Evolutionary conservation across 2,888 invertebrate genomes (phyloP), one percentile per base, ranked within the genome.

Genomic region (Vesta saturnalis): DNA sequence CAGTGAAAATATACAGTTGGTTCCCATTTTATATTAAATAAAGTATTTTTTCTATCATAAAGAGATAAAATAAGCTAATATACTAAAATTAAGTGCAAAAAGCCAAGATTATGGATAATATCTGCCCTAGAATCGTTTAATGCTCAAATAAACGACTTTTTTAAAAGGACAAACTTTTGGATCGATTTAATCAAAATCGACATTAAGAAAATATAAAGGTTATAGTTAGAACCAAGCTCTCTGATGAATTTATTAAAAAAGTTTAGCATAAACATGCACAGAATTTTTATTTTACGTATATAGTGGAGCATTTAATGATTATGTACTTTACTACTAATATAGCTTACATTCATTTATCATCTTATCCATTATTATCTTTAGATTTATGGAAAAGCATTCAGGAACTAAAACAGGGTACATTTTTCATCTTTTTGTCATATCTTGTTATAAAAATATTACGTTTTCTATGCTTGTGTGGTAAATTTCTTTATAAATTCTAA

Each of bases 141-240:
- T 15, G 19, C 12, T 52, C 19, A 49, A 49, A 18, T 49, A 15
- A 18, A 12, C 6, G 1, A 19, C 18, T 43, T 6, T 43, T 10
- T 43, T 2, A 43, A 52, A 18, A 8, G 15, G 49, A 49, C 16
- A 49, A 19, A 19, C 19, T 21, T 52, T 52, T 10, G 4, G 19
- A 52, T 52, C 52, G 52, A 52, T 52, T 52, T n/a, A 14, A 8
- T 47, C 15, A 47, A 47, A 47, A 6, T 47, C 12, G 47, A 19
- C 52, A 21, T 52, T 52, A 21, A 52, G 52, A 52, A 52, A 52
- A 21, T 52, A n/a, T 52, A 52, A 52, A 21, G 1, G 10, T 4
- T n/a, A 3, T 19, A n/a, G 15, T 47, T 15, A 14, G 12, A 47
- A 16, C 5, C 1, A 19, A 18, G 52, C 19, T 52, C 21, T 52